Evolutionary conservation across 2,797 vertebrate species (phyloP).

Genomic region (Sebastolobus altivelis): DNA sequence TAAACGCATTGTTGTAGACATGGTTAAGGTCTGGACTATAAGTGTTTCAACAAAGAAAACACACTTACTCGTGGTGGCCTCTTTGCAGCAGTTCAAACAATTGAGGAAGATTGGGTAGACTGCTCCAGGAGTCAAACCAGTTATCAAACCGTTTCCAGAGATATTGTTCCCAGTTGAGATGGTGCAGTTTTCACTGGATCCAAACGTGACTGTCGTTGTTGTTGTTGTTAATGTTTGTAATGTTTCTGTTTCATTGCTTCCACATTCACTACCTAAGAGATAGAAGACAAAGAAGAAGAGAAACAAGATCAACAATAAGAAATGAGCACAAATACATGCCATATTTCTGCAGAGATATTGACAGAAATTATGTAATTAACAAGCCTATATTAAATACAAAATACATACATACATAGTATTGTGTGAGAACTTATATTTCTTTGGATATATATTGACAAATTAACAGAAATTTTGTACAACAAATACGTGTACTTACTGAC

Average conservation of each 20-base stretch:
- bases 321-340: neutral
- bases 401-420: neutral
- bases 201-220: neutral
- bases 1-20: neutral
- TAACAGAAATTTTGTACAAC: neutral
- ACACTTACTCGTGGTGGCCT: conserved; percentile 61
- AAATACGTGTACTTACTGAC: conserved; percentile 28
- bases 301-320: neutral
- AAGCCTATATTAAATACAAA: neutral
- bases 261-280: neutral
- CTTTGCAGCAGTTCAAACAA: conserved; percentile 31
- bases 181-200: rapidly evolving
- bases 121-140: conserved; percentile 42
- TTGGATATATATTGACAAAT: neutral
- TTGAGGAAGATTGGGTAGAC: neutral
- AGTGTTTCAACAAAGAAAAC: neutral
- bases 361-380: neutral
- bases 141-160: rapidly evolving
- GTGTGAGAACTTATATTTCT: neutral
- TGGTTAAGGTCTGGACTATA: neutral
- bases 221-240: neutral
- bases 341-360: neutral
- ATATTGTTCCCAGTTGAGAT: rapidly evolving
- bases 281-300: neutral
- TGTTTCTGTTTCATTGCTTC: neutral